Evolutionary conservation across 2,113 vertebrate genomes (phyloP).

Genomic region (Psilopsiagon aymara): DNA sequence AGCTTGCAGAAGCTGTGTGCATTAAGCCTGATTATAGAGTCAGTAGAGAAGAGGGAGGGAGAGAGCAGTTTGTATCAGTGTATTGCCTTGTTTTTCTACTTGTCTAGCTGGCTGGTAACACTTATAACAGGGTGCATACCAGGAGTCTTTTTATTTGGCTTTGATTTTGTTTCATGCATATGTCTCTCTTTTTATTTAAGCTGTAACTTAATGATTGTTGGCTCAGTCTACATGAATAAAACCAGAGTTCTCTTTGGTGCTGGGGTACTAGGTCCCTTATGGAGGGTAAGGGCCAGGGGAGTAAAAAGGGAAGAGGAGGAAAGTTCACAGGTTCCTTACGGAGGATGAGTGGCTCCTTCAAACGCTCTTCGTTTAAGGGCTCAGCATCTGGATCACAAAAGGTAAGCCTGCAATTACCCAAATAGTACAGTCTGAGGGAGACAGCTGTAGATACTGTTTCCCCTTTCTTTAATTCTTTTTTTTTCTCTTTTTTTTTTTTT

Average conservation of each 20-base stretch:
- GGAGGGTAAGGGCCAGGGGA: slow-evolving; percentile 66
- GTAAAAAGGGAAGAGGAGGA: slow-evolving; percentile 49
- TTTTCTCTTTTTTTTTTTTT: not conserved
- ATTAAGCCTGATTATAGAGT: slow-evolving; percentile 96
- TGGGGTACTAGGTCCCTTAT: slow-evolving; percentile 30
- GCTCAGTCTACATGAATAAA: not conserved
- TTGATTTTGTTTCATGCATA: not conserved
- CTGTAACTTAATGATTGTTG: not conserved
- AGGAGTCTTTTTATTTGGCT: not conserved
- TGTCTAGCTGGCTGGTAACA: slow-evolving; percentile 53
- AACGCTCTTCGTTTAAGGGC: slow-evolving; percentile 89
- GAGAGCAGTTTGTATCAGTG: slow-evolving; percentile 71
- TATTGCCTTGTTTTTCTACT: slow-evolving; percentile 79
- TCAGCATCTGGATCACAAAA: slow-evolving; percentile 90
- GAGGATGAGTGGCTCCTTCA: slow-evolving; percentile 85
- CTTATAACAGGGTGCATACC: slow-evolving; percentile 5
- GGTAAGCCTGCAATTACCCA: slow-evolving; percentile 78
- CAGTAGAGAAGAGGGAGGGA: slow-evolving; percentile 70
- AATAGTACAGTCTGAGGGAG: not conserved
- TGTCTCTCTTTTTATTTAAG: not conserved
- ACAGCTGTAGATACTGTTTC: not conserved
- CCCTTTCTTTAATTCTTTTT: not conserved
- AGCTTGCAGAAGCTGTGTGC: slow-evolving; percentile 83
- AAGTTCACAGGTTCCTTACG: slow-evolving; percentile 67
- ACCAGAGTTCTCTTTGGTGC: slow-evolving; percentile 28